phyloP scores from a whole-genome alignment of 2,797 vertebrate species.

The Silurus lanzhouensis region DNA sequence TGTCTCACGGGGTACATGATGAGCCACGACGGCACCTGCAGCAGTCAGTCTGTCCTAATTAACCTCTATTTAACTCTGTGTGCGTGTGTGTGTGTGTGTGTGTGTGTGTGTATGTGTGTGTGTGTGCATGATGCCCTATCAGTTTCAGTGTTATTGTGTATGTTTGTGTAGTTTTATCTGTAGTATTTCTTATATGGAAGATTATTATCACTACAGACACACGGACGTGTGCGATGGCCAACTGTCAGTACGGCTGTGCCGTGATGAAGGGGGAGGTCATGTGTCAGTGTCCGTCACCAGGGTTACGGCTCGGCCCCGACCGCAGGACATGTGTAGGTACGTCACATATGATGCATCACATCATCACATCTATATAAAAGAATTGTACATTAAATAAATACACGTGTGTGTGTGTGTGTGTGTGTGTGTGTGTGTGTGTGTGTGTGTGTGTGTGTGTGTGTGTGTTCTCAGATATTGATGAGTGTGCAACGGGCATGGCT shows the following conservation, averaged over 20 bases:
- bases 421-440: neutral
- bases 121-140: neutral
- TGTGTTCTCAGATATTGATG: slow-evolving; percentile 82
- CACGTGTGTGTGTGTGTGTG: neutral
- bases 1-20: slow-evolving; percentile 93
- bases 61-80: slow-evolving; percentile 4
- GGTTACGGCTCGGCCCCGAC: slow-evolving; percentile 85
- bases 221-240: slow-evolving; percentile 85
- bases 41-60: slow-evolving; percentile 75
- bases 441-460: slow-evolving; percentile 7
- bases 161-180: neutral
- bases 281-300: slow-evolving; percentile 90
- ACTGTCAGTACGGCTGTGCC: slow-evolving; percentile 93
- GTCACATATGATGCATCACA: slow-evolving; percentile 47
- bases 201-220: slow-evolving; percentile 66
- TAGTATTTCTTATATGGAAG: neutral
- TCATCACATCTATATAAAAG: neutral
- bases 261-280: slow-evolving; percentile 82
- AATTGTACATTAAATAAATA: neutral
- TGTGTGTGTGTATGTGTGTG: slow-evolving; percentile 22
- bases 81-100: slow-evolving; percentile 3
- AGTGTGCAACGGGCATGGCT: slow-evolving; percentile 78
- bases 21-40: slow-evolving; percentile 90
- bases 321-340: slow-evolving; percentile 86
- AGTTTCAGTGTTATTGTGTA: neutral